These are phyloP conservation scores for Sebastes miniatus DNA, from an alignment of 2,797 vertebrate genomes.

Conservation along the genomic window DNA sequence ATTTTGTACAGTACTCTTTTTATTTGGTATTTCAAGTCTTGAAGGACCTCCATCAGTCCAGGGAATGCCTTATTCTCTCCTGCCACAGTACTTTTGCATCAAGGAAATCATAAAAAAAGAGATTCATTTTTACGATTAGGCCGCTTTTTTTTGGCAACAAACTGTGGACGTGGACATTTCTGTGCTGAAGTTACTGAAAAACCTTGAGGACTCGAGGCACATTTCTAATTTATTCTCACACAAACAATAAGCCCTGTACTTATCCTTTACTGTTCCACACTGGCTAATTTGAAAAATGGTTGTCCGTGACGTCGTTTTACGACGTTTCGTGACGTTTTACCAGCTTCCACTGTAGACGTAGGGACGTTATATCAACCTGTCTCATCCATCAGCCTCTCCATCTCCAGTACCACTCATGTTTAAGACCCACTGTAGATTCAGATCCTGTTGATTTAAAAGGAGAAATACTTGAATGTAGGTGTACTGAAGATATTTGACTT, in stretches of 20 bases:
- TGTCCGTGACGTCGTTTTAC: conserved; percentile 30
- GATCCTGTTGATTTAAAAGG: conserved; percentile 35
- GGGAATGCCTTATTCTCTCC: conserved; percentile 84
- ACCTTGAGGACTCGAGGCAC: conserved; percentile 65
- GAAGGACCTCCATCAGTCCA: conserved; percentile 81
- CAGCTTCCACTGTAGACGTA: conserved; percentile 46
- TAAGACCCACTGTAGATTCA: conserved; percentile 35
- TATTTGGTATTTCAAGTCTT: conserved; percentile 76
- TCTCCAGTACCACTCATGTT: conserved; percentile 33
- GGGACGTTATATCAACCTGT: conserved; percentile 24
- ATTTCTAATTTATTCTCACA: conserved; percentile 70
- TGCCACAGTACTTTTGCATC: conserved; percentile 64
- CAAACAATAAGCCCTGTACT: conserved; percentile 54
- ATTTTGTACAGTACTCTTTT: conserved; percentile 85
- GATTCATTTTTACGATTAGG: conserved; percentile 32
- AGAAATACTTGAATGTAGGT: conserved; percentile 65
- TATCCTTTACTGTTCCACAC: conserved; percentile 59
- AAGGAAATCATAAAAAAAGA: conserved; percentile 38
- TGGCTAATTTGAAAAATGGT: conserved; percentile 48
- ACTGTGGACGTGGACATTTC: conserved; percentile 65
- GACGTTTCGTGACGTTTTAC: conserved; percentile 20
- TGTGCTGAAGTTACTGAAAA: conserved; percentile 69
- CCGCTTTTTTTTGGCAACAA: conserved; percentile 42
- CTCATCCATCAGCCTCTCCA: conserved; percentile 37
- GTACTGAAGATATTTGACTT: conserved; percentile 37